Evolutionary conservation across 2,113 vertebrate species (phyloP).

Genomic region (Todiramphus chloris): DNA sequence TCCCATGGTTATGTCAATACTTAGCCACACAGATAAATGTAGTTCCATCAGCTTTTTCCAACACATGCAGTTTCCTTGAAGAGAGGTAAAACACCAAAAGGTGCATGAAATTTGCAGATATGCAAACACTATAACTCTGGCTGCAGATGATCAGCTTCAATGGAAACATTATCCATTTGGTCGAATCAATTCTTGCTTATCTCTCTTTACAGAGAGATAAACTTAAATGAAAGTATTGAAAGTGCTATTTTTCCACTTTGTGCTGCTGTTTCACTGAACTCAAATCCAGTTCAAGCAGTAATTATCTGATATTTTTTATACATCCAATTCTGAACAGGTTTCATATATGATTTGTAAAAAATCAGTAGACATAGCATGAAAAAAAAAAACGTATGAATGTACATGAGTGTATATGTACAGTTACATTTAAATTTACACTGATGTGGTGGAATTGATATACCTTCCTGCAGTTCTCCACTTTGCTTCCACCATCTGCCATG

Average conservation of each 20-base stretch:
- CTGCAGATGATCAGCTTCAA: neutral
- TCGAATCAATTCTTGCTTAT: neutral
- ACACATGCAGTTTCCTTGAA: neutral
- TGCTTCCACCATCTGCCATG: neutral
- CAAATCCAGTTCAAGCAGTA: neutral
- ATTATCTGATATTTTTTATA: neutral
- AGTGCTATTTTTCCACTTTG: neutral
- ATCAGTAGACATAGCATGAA: neutral
- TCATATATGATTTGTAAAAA: neutral
- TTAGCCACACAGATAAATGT: neutral
- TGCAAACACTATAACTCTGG: neutral
- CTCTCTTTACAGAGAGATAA: neutral
- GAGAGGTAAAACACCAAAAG: neutral
- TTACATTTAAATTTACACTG: neutral
- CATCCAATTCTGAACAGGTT: neutral
- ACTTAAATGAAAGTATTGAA: neutral
- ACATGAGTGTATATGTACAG: neutral
- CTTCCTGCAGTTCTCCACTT: neutral
- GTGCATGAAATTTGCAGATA: neutral
- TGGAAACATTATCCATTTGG: neutral
- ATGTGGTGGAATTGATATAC: neutral
- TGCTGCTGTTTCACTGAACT: neutral
- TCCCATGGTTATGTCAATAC: accelerated
- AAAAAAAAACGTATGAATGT: neutral
- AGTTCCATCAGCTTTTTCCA: neutral